phyloP scores from a whole-genome alignment of 1,140 invertebrate genomes.

The Pseudomyrmex concolor region DNA sequence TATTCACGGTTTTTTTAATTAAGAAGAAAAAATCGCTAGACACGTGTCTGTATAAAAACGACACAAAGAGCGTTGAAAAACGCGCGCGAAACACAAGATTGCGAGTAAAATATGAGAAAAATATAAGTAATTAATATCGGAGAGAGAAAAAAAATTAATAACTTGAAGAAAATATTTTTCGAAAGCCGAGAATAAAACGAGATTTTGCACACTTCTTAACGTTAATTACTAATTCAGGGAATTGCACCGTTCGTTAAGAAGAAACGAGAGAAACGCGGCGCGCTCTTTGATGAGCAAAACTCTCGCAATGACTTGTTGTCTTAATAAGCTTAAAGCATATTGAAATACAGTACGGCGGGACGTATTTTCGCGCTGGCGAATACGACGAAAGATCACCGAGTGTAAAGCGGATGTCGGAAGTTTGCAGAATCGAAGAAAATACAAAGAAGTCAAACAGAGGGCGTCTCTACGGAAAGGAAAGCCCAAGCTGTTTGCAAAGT shows the following conservation, averaged over 20 bases:
- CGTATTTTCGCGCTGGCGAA: slow-evolving; percentile 11
- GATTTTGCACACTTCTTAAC: neutral
- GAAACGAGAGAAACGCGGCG: slow-evolving; percentile 5
- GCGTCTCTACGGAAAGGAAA: neutral
- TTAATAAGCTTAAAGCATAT: slow-evolving; percentile 28
- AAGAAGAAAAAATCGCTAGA: no score
- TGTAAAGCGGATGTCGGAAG: slow-evolving; percentile 44
- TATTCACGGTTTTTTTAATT: no score
- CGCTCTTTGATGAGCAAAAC: neutral
- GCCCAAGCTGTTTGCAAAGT: slow-evolving; percentile 19
- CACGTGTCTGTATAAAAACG: no score
- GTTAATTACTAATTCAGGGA: neutral
- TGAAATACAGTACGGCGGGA: neutral
- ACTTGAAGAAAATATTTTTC: neutral
- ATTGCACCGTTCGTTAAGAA: neutral
- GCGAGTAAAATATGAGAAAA: no score
- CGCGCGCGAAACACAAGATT: neutral
- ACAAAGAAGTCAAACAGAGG: slow-evolving; percentile 33
- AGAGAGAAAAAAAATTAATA: neutral
- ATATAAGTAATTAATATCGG: neutral
- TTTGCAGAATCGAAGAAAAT: slow-evolving; percentile 29
- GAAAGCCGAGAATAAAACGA: neutral
- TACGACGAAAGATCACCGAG: neutral
- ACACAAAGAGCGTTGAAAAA: neutral
- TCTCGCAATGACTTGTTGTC: slow-evolving; percentile 29